A percentile compares a stretch with the other conserved stretches of the same genome.
These are phyloP conservation scores for Akabosia matsudoensis DNA, from an alignment of 1,140 invertebrate species.

Conservation along the genomic window DNA sequence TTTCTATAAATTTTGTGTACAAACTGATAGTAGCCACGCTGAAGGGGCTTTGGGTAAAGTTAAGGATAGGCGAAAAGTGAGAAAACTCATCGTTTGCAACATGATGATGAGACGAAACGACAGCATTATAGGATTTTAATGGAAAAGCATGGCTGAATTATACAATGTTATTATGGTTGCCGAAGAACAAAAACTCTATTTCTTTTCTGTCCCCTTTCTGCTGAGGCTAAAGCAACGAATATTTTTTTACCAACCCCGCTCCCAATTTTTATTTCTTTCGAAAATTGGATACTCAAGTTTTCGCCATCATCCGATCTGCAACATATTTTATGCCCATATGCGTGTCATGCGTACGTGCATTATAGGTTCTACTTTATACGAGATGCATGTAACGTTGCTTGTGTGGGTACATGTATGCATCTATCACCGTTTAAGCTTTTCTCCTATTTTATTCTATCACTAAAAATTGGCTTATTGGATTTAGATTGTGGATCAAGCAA, in stretches of 20 bases:
- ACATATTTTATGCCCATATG: not conserved
- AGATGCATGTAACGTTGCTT: too few species aligned
- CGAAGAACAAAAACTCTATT: not conserved
- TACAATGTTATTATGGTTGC: not conserved
- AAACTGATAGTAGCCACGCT: too few species aligned
- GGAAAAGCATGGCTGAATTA: not conserved
- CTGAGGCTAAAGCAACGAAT: too few species aligned
- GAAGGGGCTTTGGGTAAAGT: too few species aligned
- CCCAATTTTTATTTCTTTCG: not conserved
- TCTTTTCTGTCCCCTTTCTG: not conserved
- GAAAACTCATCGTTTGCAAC: not conserved
- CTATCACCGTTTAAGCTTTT: not conserved
- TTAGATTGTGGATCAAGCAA: not conserved
- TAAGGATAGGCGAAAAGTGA: not conserved
- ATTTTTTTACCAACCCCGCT: not conserved
- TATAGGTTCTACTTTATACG: not conserved
- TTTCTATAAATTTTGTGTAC: too few species aligned
- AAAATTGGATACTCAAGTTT: not conserved
- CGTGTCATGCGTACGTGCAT: not conserved
- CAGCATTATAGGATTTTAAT: slow-evolving; percentile 10
- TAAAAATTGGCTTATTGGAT: not conserved
- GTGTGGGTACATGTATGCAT: too few species aligned
- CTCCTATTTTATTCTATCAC: not conserved
- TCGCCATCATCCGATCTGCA: not conserved
- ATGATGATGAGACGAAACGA: not conserved